A percentile compares a stretch with the other conserved stretches of the same genome.
These are phyloP conservation scores for Osmoderma eremita DNA, from an alignment of 2,888 invertebrate species.

Conservation along the genomic window DNA sequence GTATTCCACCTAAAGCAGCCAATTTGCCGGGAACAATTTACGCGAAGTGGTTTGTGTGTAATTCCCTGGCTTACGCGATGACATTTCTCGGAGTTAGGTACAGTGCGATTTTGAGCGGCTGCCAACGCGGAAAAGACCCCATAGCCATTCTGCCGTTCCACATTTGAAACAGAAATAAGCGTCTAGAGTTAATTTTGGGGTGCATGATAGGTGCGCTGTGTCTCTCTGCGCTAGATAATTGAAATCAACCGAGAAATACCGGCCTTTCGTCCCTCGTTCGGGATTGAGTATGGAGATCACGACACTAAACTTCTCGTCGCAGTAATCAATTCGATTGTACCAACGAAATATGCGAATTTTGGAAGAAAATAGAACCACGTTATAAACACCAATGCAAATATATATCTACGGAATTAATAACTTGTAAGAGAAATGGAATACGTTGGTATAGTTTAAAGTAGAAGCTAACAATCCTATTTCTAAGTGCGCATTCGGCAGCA, in stretches of 20 bases:
- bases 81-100: constrained; percentile 37
- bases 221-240: constrained; percentile 35
- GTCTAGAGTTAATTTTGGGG: constrained; percentile 40
- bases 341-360: too few relatives aligned
- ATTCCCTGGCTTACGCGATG: constrained; percentile 31
- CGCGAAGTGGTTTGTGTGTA: constrained; percentile 14
- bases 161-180: constrained; percentile 40
- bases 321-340: too few relatives aligned
- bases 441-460: too few relatives aligned
- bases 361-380: too few relatives aligned
- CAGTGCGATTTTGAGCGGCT: constrained; percentile 35
- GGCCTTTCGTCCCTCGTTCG: constrained; percentile 20
- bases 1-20: constrained; percentile 2
- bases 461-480: too few relatives aligned
- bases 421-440: too few relatives aligned
- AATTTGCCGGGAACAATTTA: constrained; percentile 3
- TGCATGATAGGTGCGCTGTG: constrained; percentile 28
- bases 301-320: background rate
- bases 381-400: too few relatives aligned
- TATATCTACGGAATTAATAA: too few relatives aligned
- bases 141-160: constrained; percentile 40
- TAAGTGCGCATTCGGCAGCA: too few relatives aligned
- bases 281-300: constrained; percentile 3
- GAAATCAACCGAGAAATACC: constrained; percentile 30
- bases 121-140: constrained; percentile 42